Conservation (phyloP, 1,140 invertebrate genomes). For the Drosophila parabipectinata region DNA sequence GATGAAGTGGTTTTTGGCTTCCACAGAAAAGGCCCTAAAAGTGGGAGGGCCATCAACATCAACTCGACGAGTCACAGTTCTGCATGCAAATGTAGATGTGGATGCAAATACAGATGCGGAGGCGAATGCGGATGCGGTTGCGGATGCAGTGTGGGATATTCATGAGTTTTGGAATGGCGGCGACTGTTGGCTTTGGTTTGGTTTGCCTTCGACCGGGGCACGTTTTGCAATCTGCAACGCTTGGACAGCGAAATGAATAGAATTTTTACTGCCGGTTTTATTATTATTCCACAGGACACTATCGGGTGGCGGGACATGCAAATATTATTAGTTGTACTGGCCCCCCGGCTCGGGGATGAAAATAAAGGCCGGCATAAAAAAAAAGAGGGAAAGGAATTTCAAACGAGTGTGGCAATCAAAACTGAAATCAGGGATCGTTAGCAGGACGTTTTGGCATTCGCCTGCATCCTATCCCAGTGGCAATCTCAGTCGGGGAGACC, state of each 20-base stretch:
- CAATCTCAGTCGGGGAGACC: slow-evolving; percentile 7
- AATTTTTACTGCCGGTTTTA: slow-evolving; percentile 79
- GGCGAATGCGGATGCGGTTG: slow-evolving; percentile 42
- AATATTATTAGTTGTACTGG: slow-evolving; percentile 75
- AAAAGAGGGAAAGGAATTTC: slow-evolving; percentile 6
- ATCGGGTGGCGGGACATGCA: slow-evolving; percentile 50
- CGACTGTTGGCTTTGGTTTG: slow-evolving; percentile 25
- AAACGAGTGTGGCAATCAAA: slow-evolving; percentile 62
- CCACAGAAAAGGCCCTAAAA: background rate
- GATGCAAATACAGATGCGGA: slow-evolving; percentile 25
- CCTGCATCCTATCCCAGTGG: background rate
- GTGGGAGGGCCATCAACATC: slow-evolving; percentile 39
- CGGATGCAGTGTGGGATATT: slow-evolving; percentile 56
- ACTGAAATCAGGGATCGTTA: slow-evolving; percentile 70
- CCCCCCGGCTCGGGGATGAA: slow-evolving; percentile 24
- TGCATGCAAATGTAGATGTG: slow-evolving; percentile 68
- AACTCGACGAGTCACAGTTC: slow-evolving; percentile 57
- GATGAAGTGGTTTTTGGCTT: background rate
- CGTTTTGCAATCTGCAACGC: slow-evolving; percentile 78
- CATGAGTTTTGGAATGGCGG: slow-evolving; percentile 47
- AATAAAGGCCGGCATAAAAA: slow-evolving; percentile 32
- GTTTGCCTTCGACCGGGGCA: slow-evolving; percentile 40
- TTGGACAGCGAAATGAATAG: slow-evolving; percentile 80
- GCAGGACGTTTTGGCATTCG: slow-evolving; percentile 53
- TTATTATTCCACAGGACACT: slow-evolving; percentile 59